A percentile compares a stretch with the other conserved stretches of the same genome.
phyloP scores from a whole-genome alignment of 1,140 invertebrate genomes.

The Drosophila funebris region DNA sequence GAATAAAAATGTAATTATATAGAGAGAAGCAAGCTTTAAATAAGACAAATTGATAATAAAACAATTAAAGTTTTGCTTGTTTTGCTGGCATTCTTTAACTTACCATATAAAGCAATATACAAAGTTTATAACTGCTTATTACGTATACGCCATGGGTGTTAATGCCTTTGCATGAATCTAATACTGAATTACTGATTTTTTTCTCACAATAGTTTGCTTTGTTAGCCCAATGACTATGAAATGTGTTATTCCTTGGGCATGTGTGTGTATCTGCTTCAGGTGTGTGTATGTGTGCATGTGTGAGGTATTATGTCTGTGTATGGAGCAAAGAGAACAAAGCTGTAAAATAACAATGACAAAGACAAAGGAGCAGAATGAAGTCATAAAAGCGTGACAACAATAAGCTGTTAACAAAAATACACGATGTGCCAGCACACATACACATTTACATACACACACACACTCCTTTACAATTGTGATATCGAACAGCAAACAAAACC shows the following conservation, averaged over 20 bases:
- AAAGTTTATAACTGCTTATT: conserved; percentile 29
- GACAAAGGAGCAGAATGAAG: conserved; percentile 32
- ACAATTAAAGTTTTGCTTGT: too few species aligned
- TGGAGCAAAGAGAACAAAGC: conserved; percentile 29
- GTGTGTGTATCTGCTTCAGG: background rate
- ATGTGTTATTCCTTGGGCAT: conserved; percentile 28
- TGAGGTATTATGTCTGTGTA: background rate
- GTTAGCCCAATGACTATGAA: conserved; percentile 51
- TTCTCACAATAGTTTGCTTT: conserved; percentile 32
- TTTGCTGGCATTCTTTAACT: too few species aligned
- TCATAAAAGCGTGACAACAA: conserved; percentile 52
- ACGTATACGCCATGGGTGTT: conserved; percentile 31
- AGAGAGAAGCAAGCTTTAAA: too few species aligned
- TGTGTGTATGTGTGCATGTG: too few species aligned
- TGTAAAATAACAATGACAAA: conserved; percentile 51
- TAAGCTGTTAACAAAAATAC: conserved; percentile 48
- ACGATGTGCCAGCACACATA: conserved; percentile 3
- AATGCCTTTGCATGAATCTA: conserved; percentile 44
- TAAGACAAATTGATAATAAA: too few species aligned
- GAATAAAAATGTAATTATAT: too few species aligned
- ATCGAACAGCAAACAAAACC: conserved; percentile 25
- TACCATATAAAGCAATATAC: background rate
- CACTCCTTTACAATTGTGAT: too few species aligned
- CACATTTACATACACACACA: conserved; percentile 5
- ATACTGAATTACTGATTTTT: conserved; percentile 37